phyloP scores from a whole-genome alignment of 2,797 vertebrate genomes.

The Characodon lateralis region DNA sequence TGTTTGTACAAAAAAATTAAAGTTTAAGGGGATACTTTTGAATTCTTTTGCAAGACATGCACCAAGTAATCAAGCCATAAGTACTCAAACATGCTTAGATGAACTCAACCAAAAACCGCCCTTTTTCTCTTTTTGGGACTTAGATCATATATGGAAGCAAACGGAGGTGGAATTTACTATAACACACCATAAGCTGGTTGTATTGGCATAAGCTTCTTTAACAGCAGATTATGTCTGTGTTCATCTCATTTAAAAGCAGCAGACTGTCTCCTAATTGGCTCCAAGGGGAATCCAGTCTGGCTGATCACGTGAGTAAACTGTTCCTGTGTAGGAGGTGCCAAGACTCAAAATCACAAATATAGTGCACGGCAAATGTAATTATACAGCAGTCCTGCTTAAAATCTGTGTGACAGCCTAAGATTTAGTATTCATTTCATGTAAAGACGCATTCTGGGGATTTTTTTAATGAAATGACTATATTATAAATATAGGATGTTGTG shows the following conservation, averaged over 20 bases:
- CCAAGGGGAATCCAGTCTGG: slow-evolving; percentile 50
- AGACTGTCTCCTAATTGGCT: slow-evolving; percentile 45
- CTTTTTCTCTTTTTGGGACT: not conserved
- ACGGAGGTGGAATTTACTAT: not conserved
- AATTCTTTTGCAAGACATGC: not conserved
- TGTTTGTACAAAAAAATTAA: not conserved
- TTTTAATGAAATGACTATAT: not conserved
- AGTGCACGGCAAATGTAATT: slow-evolving; percentile 41
- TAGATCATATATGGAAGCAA: slow-evolving; percentile 17
- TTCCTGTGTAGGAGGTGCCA: slow-evolving; percentile 43
- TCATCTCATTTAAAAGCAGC: slow-evolving; percentile 42
- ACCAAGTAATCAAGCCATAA: not conserved
- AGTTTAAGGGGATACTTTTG: not conserved
- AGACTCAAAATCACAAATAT: slow-evolving; percentile 49
- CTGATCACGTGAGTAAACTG: slow-evolving; percentile 43
- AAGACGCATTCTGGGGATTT: not conserved
- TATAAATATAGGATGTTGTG: not conserved
- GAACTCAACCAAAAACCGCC: not conserved
- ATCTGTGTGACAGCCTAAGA: slow-evolving; percentile 31
- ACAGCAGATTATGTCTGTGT: slow-evolving; percentile 40
- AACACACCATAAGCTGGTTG: slow-evolving; percentile 14
- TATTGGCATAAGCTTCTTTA: slow-evolving; percentile 16
- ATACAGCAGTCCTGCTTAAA: slow-evolving; percentile 34
- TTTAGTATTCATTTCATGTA: slow-evolving; percentile 10
- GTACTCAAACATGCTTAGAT: not conserved